phyloP scores from a whole-genome alignment of 2,888 invertebrate species.

The Notodromas monacha region DNA sequence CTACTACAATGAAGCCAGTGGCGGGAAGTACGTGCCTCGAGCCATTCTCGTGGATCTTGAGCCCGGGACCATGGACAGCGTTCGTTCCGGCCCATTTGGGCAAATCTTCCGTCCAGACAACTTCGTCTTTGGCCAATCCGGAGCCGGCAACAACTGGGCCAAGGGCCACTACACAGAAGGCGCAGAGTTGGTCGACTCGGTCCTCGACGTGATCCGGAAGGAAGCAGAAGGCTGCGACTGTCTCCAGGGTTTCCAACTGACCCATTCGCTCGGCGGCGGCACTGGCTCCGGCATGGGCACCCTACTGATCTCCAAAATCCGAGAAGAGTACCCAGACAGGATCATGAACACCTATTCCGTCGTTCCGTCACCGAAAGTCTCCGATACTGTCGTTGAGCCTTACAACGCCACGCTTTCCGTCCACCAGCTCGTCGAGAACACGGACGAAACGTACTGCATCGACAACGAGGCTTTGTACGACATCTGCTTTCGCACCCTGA shows the following conservation, averaged over 20 bases:
- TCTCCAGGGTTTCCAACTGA: constrained; percentile 29
- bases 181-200: constrained; percentile 21
- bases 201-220: constrained; percentile 28
- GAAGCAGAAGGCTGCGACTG: constrained; percentile 35
- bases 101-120: no score
- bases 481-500: constrained; percentile 32
- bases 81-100: constrained; percentile 1
- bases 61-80: constrained; percentile 10
- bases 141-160: constrained; percentile 26
- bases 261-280: constrained; percentile 45
- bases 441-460: constrained; percentile 22
- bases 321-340: constrained; percentile 52
- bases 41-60: background rate
- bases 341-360: constrained; percentile 51
- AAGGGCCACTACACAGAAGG: constrained; percentile 76
- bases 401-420: constrained; percentile 23
- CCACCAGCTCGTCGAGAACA: constrained; percentile 22
- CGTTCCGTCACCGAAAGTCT: constrained; percentile 40
- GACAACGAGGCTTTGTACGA: constrained; percentile 23
- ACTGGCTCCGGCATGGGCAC: constrained; percentile 53
- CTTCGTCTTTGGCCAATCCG: no score
- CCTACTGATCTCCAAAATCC: constrained; percentile 38
- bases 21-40: no score
- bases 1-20: no score
- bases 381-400: constrained; percentile 23